These are phyloP conservation scores for Ctenopoma kingsleyae DNA, from an alignment of 2,797 vertebrate species.

Conservation along the genomic window DNA sequence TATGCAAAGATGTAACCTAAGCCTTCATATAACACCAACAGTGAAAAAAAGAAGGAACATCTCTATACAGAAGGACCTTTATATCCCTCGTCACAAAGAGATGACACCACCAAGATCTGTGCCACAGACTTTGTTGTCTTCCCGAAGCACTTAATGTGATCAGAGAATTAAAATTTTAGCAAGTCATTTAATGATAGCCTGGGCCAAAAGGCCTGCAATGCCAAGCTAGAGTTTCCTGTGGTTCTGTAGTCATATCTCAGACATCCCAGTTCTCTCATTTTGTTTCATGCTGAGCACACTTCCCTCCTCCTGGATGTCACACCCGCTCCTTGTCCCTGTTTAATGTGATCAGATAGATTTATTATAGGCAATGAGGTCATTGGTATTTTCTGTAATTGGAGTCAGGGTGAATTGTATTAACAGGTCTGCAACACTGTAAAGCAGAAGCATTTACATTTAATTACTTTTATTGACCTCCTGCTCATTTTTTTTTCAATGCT, in stretches of 20 bases:
- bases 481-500: conserved; percentile 91
- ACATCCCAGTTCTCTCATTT: conserved; percentile 53
- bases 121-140: conserved; percentile 85
- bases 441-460: conserved; percentile 93
- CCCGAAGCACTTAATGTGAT: conserved; percentile 90
- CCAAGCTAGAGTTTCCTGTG: conserved; percentile 81
- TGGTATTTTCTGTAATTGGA: conserved; percentile 91
- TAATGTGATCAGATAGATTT: conserved; percentile 89
- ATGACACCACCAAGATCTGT: conserved; percentile 83
- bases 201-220: conserved; percentile 62
- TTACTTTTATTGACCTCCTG: conserved; percentile 92
- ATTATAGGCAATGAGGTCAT: conserved; percentile 89
- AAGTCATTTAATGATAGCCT: conserved; percentile 83
- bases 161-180: conserved; percentile 91
- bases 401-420: conserved; percentile 90
- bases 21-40: conserved; percentile 63
- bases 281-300: conserved; percentile 61
- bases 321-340: conserved; percentile 48
- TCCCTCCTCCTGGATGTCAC: conserved; percentile 50
- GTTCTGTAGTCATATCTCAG: conserved; percentile 73
- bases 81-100: conserved; percentile 75
- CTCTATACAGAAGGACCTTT: conserved; percentile 60
- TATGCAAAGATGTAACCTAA: conserved; percentile 80
- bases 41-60: conserved; percentile 46
- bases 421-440: conserved; percentile 90